Conservation (phyloP, 2,113 vertebrate species). For the Callionymus lyra region DNA sequence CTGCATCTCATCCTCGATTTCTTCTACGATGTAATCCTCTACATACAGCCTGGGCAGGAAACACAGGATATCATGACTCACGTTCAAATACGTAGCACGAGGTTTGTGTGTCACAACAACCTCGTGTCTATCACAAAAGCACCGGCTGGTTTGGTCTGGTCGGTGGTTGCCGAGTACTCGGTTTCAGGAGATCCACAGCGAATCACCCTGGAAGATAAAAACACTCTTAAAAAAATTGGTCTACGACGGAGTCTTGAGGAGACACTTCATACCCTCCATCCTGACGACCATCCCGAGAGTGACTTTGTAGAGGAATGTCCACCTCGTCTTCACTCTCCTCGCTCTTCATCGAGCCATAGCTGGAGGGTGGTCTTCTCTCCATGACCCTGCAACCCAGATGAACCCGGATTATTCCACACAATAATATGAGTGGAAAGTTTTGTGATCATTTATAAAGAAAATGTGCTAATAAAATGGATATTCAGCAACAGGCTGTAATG, state of each 20-base stretch:
- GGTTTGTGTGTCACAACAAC: conserved; percentile 15
- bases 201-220: background rate
- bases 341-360: conserved; percentile 68
- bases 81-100: too few species aligned
- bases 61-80: too few species aligned
- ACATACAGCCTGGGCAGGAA: too few species aligned
- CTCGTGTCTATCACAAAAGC: conserved; percentile 20
- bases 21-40: background rate
- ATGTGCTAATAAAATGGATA: too few species aligned
- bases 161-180: conserved; percentile 28
- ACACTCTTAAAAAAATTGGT: too few species aligned
- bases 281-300: background rate
- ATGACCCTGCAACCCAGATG: background rate
- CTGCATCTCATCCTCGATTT: conserved; percentile 11
- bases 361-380: conserved; percentile 50
- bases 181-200: conserved; percentile 46
- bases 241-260: too few species aligned
- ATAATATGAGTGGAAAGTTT: too few species aligned
- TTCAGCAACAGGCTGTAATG: too few species aligned
- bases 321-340: conserved; percentile 1
- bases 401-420: too few species aligned
- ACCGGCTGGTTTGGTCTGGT: conserved; percentile 25
- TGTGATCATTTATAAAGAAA: too few species aligned
- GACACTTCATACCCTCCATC: conserved; percentile 19
- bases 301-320: background rate